Evolutionary conservation across 2,113 vertebrate species (phyloP), one percentile per base, ranked within the genome.

Genomic region (Tenebrosternarchus preto): DNA sequence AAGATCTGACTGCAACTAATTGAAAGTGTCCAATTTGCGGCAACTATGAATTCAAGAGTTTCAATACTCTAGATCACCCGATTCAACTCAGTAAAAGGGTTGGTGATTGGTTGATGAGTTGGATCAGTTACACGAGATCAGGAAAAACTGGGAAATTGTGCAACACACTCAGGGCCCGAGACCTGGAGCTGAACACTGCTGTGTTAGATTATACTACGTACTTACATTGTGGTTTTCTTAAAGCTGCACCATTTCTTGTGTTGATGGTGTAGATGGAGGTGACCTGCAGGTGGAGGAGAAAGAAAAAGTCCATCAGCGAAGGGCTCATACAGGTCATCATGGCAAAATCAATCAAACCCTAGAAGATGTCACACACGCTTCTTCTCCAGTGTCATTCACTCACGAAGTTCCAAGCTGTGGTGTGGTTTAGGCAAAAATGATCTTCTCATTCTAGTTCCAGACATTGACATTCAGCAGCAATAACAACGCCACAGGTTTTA

Each of bases 141-240:
- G 8, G 12, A 12, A 50, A 50, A 50, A 50, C 43, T 50, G 11
- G n/a, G n/a, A n/a, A 7, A 50, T 15, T 50, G 5, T 50, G 7
- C 43, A 12, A 12, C 43, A 15, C 12, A 50, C 11, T 50, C 15
- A n/a, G 8, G 12, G 11, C 43, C 43, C 43, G 2, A 50, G 43
- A 9, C 43, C 43, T 50, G 43, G 12, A 15, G 9, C 43, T 15
- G 43, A 50, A 53, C 59, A 59, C n/a, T 36, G 5, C 15, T 25
- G 2, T n/a, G 27, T 25, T 66, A 25, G 29, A 67, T 70, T 8
- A 60, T 29, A 60, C 53, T 46, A 55, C 31, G 66, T 80, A 91
- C 90, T 89, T 83, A 91, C 91, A 92, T 90, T 67, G 76, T 85
- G 4, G 83, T 87, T 85, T 88, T 33, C 36, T 59, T 11, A 73